These are phyloP conservation scores for Ciconia boyciana DNA, from an alignment of 2,113 vertebrate genomes.

Conservation along the genomic window DNA sequence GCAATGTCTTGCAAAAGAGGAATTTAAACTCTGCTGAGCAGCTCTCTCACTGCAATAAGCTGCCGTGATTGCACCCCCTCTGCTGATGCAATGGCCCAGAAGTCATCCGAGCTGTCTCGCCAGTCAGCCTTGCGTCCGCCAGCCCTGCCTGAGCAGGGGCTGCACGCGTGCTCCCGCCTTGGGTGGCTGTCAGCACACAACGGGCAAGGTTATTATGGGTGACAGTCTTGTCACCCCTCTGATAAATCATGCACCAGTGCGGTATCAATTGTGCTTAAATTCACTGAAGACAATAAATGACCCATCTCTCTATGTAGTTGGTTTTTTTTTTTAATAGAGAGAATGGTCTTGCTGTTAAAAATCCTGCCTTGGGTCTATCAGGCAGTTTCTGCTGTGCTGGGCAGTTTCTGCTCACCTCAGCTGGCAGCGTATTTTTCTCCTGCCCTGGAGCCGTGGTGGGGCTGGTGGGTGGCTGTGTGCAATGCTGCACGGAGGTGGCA, in stretches of 20 bases:
- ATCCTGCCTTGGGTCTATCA: neutral
- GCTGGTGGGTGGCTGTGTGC: neutral
- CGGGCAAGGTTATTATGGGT: neutral
- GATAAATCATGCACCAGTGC: neutral
- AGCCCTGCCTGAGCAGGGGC: neutral
- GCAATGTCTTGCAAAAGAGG: neutral
- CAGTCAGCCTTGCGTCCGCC: neutral
- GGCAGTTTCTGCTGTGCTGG: neutral
- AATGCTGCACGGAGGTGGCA: neutral
- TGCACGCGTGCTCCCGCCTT: neutral
- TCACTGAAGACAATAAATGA: neutral
- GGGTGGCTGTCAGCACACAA: constrained; percentile 23
- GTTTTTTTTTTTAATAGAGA: neutral
- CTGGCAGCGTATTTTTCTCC: neutral
- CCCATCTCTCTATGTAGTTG: neutral
- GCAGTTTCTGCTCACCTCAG: neutral
- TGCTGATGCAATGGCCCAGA: neutral
- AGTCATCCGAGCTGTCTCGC: neutral
- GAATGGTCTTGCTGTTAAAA: neutral
- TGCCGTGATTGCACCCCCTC: neutral
- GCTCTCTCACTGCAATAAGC: neutral
- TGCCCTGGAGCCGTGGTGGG: neutral
- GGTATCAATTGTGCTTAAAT: neutral
- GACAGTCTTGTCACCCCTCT: constrained; percentile 37
- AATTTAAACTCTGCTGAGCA: fast-evolving